phyloP scores from a whole-genome alignment of 2,113 vertebrate species.

The Nipponia nippon region DNA sequence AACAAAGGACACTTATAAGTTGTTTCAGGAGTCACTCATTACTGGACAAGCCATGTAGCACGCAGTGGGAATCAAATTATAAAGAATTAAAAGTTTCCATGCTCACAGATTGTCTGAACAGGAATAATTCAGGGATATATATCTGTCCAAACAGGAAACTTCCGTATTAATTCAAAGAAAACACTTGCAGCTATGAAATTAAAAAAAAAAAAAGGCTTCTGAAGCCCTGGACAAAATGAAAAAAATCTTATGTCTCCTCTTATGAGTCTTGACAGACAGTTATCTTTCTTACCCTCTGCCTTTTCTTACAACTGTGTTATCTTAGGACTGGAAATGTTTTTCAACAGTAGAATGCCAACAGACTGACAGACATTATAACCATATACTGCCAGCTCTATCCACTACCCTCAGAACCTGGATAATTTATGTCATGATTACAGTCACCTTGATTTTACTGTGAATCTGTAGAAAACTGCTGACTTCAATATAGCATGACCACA shows the following conservation, averaged over 20 bases:
- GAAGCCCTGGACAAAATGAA: background rate
- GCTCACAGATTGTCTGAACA: background rate
- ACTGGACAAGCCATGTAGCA: background rate
- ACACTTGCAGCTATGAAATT: background rate
- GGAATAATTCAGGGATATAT: background rate
- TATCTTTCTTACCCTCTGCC: background rate
- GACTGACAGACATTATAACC: background rate
- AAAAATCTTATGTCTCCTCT: background rate
- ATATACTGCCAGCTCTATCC: background rate
- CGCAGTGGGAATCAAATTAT: background rate
- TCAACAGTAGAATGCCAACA: background rate
- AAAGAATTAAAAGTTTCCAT: background rate
- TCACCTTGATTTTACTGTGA: background rate
- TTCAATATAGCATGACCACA: background rate
- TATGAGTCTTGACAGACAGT: background rate
- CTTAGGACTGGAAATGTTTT: background rate
- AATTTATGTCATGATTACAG: background rate
- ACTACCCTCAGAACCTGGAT: background rate
- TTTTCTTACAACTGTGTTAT: background rate
- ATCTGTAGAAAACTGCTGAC: background rate
- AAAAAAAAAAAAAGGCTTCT: background rate
- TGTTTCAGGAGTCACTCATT: background rate
- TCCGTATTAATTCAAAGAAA: background rate
- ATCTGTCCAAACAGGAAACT: background rate
- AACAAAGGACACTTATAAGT: background rate